Percentiles rank a stretch among this genome's conserved stretches.
These are phyloP conservation scores for Drosophila cracens DNA, from an alignment of 2,888 invertebrate genomes.

Conservation along the genomic window DNA sequence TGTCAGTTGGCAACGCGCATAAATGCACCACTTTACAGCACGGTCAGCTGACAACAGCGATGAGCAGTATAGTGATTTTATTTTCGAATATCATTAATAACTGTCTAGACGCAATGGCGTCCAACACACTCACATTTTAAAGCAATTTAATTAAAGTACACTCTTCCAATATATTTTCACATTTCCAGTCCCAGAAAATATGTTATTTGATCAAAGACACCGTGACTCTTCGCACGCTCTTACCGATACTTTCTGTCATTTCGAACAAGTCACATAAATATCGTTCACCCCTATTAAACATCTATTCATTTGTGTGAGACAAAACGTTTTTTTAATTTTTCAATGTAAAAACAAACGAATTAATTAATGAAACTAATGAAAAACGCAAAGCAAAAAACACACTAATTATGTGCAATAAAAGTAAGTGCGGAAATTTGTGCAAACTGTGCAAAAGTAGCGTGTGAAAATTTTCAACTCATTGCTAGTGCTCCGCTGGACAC, in stretches of 20 bases:
- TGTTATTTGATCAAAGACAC: background rate
- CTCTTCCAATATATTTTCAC: background rate
- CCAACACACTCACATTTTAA: too few relatives aligned
- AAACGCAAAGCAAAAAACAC: conserved; percentile 43
- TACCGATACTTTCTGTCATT: conserved; percentile 36
- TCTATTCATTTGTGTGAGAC: conserved; percentile 33
- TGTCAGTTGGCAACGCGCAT: conserved; percentile 39
- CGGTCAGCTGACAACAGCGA: conserved; percentile 19
- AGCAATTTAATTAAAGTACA: background rate
- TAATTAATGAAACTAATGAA: conserved; percentile 35
- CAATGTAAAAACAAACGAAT: conserved; percentile 51
- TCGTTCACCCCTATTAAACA: conserved; percentile 47
- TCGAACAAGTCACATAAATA: conserved; percentile 30
- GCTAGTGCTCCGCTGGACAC: conserved; percentile 52
- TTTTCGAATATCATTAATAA: background rate
- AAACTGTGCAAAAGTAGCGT: conserved; percentile 18
- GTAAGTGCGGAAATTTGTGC: conserved; percentile 50
- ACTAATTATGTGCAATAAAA: conserved; percentile 45
- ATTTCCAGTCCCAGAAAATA: background rate
- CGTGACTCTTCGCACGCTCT: conserved; percentile 11
- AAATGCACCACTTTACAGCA: conserved; percentile 4
- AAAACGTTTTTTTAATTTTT: conserved; percentile 46
- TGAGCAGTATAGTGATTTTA: conserved; percentile 9
- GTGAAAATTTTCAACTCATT: conserved; percentile 61
- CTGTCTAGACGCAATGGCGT: rapidly evolving